These are phyloP conservation scores for Agrenia bidenticulata DNA, from an alignment of 2,888 invertebrate species.

Conservation along the genomic window DNA sequence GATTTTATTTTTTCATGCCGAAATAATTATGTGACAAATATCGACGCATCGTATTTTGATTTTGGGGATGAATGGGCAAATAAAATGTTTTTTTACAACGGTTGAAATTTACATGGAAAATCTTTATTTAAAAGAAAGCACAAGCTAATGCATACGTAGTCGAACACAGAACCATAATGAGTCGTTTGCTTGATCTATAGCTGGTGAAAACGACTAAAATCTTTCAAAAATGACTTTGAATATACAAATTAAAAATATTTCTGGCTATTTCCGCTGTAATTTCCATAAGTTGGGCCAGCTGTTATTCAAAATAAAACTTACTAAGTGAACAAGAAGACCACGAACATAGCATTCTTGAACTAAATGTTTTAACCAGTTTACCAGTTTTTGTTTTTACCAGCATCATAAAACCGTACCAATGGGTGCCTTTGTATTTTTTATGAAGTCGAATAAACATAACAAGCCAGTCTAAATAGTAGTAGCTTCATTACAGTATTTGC, in stretches of 20 bases:
- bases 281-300: background rate
- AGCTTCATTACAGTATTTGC: background rate
- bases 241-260: conserved; percentile 2
- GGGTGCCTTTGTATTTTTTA: background rate
- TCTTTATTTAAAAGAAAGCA: conserved; percentile 22
- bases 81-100: too few species aligned
- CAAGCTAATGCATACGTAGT: conserved; percentile 11
- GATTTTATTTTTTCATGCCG: too few species aligned
- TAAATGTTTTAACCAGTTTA: background rate
- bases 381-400: background rate
- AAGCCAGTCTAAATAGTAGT: background rate
- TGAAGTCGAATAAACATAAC: background rate
- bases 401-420: background rate
- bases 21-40: too few species aligned
- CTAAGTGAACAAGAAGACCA: background rate
- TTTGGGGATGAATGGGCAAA: too few species aligned
- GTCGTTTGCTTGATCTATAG: conserved; percentile 10
- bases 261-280: background rate
- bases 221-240: conserved; percentile 7
- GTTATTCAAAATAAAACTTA: conserved; percentile 7
- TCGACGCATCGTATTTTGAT: too few species aligned
- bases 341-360: background rate
- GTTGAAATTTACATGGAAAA: conserved; percentile 5
- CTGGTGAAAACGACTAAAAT: conserved; percentile 6
- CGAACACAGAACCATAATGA: conserved; percentile 8